Base-by-base conservation (phyloP, 2,113 vertebrate species). In the Clupea harengus region DNA sequence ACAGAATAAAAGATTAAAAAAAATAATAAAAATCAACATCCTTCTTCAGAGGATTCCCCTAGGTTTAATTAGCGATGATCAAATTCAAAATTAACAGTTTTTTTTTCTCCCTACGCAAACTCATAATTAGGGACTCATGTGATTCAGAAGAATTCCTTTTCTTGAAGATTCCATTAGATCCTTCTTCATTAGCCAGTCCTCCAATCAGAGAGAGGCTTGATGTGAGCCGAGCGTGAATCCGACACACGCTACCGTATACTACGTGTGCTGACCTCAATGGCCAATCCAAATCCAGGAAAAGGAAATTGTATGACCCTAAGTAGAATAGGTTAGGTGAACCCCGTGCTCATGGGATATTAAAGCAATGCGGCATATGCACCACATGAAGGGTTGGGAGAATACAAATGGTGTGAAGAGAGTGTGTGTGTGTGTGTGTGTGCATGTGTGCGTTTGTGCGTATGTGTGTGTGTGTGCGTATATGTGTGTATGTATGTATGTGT, bases 31-130 rank as follows among this genome's bases (percentile, higher is more conserved):
- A 87, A 44, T 83, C 32, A 52, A 2, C 86, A 87, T 85, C 67
- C 86, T 85, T 88, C 90, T 86, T 85, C 85, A 91, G 80, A 86
- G 88, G 52, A 81, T 89, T 91, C 93, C 93, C 92, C 92, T 20
- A 11, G 90, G 94, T 88, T 94, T 94, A 95, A 95, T 95, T 95
- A 94, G 84, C 57, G 1, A 88, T 92, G 82, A 94, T 95, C 90
- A 93, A 88, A 91, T 91, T 92, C 83, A 91, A 93, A 90, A 94
- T 94, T 87, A 91, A 89, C 87, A 39, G 39, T 90, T 88, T 93
- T 92, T 93, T 92, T 92, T 88, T 82, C 86, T 91, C 84, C 67
- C 25, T 87, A 91, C 81, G 88, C 86, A 88, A 87, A 89, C 90
- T 88, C 90, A 90, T 94, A 93, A 94, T 93, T 93, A 89, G 89